Evolutionary conservation across 2,113 vertebrate species (phyloP).

Genomic region (Grus americana): DNA sequence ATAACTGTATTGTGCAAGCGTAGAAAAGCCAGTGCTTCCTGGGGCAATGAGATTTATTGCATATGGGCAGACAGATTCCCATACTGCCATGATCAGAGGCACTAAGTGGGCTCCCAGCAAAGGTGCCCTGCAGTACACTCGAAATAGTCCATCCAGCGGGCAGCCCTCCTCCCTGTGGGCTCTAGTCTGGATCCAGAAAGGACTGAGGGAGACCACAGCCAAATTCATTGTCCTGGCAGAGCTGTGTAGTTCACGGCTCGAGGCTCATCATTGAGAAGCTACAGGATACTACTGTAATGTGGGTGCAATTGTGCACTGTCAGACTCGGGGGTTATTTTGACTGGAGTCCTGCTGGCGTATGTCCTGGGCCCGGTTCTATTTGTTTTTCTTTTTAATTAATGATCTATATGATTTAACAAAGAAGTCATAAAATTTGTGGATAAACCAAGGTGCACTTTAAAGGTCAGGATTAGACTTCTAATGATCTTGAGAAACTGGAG

Average conservation of each 20-base stretch:
- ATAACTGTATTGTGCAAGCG: not conserved
- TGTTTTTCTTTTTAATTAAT: not conserved
- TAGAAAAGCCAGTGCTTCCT: not conserved
- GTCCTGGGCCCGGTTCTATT: not conserved
- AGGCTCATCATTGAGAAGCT: not conserved
- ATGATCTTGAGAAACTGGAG: not conserved
- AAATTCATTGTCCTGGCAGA: not conserved
- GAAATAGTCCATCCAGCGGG: not conserved
- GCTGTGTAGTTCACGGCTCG: not conserved
- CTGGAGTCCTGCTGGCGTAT: not conserved
- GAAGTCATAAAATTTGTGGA: not conserved
- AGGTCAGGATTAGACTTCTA: not conserved
- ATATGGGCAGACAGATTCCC: not conserved
- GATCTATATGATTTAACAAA: not conserved
- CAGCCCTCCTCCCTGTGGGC: not conserved
- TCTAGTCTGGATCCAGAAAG: not conserved
- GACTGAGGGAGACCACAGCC: not conserved
- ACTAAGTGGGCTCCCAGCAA: not conserved
- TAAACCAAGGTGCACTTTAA: not conserved
- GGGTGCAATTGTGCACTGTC: not conserved
- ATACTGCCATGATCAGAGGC: not conserved
- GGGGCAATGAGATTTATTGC: not conserved
- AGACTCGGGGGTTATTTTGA: not conserved
- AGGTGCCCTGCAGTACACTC: not conserved
- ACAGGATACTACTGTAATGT: not conserved